Base-by-base conservation (phyloP, 2,797 vertebrate genomes). In the Catharus ustulatus region DNA sequence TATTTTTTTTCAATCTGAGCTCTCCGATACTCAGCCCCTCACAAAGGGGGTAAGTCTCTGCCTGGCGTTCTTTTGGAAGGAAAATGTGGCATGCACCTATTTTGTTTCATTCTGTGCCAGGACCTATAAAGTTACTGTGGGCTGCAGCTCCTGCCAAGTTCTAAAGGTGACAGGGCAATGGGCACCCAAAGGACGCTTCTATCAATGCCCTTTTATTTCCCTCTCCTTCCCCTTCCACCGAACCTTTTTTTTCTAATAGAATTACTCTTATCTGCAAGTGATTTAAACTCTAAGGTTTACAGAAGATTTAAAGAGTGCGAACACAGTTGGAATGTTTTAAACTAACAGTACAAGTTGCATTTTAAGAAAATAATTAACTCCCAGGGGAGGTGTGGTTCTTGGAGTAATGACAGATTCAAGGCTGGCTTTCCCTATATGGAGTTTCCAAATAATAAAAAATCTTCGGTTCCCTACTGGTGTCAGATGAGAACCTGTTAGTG, bases 271-370 rank as follows among this genome's bases (percentile, higher is more conserved):
- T 98, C 98, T 98, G 98, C 98, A 98, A 98, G 98, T 98, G 98
- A 98, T 94, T 97, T 98, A 98, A 98, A 98, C 97, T 96, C 97
- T 94, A 96, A 97, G 97, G 98, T 97, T 97, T 98, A 97, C 97
- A 94, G 97, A 97, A 98, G 98, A 99, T 99, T 99, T 99, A 99
- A 98, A 98, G 98, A 98, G 98, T 99, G 98, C 97, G 98, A 98
- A 98, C 98, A 97, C 98, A 98, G 98, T 98, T 98, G 98, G 98
- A 98, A 98, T 98, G 98, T 98, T 99, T 99, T 98, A 98, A 98
- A 98, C 98, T 96, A 98, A 98, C 97, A 98, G 98, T 97, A 98
- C 96, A 97, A 98, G 98, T 97, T 97, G 98, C 98, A 98, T 98
- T 98, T 98, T 97, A 98, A 98, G 98, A 98, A 98, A 98, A 98